A percentile compares a stretch with the other conserved stretches of the same genome.
Evolutionary conservation across 2,888 invertebrate genomes (phyloP).

Genomic region (Caenorhabditis uteleia): DNA sequence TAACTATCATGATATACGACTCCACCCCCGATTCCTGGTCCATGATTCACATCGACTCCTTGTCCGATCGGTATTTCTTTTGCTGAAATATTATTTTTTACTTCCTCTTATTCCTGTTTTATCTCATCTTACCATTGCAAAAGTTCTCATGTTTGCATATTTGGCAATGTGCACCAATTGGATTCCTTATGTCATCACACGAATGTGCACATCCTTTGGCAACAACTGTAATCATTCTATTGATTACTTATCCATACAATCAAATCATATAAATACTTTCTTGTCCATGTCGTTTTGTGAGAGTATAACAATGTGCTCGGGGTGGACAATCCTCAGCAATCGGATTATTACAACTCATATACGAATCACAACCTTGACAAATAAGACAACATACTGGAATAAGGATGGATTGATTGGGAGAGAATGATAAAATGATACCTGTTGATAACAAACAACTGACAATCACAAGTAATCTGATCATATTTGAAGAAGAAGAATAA

Average conservation of each 20-base stretch:
- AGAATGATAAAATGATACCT: too few species aligned
- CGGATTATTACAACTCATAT: slow-evolving; percentile 6
- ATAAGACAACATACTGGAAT: slow-evolving; percentile 7
- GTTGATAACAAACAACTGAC: too few species aligned
- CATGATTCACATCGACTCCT: slow-evolving; percentile 4
- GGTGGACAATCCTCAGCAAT: slow-evolving; percentile 21
- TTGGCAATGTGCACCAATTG: slow-evolving; percentile 4
- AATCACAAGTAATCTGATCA: too few species aligned
- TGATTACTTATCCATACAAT: too few species aligned
- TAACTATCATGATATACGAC: slow-evolving; percentile 9
- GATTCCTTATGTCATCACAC: not conserved
- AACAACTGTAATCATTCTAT: not conserved
- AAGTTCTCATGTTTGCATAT: slow-evolving; percentile 12
- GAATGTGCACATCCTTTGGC: slow-evolving; percentile 25
- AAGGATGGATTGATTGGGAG: too few species aligned
- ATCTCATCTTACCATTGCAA: slow-evolving; percentile 11
- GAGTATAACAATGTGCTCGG: slow-evolving; percentile 15
- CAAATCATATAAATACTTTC: not conserved
- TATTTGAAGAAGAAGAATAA: too few species aligned
- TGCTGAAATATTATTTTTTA: not conserved
- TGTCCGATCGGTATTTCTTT: slow-evolving; percentile 9
- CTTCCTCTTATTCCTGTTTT: too few species aligned
- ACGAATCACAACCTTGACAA: slow-evolving; percentile 27
- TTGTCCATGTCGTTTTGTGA: slow-evolving; percentile 1
- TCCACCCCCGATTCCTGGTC: slow-evolving; percentile 17